Evolutionary conservation across 1,140 invertebrate species (phyloP).

Genomic region (Proctacanthus coquilletti): DNA sequence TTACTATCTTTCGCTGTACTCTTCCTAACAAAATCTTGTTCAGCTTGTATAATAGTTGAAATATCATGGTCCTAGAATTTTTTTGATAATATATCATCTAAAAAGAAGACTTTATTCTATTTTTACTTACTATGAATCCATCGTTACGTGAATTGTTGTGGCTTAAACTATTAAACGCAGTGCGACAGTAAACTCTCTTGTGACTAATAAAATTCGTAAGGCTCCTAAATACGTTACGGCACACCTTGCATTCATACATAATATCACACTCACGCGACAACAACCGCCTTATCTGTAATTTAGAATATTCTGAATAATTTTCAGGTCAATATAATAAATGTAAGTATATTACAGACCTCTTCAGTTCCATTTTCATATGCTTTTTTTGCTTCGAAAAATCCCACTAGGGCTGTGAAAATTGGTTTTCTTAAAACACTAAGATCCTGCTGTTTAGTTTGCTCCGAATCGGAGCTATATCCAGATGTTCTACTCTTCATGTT

Average conservation of each 20-base stretch:
- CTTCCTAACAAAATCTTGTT: constrained; percentile 17
- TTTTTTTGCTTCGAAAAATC: constrained; percentile 40
- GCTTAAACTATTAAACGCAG: constrained; percentile 32
- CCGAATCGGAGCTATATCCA: constrained; percentile 16
- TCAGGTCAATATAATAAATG: constrained; percentile 8
- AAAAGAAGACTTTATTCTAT: not conserved
- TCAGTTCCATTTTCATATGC: constrained; percentile 42
- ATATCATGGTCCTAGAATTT: constrained; percentile 16
- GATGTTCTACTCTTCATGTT: constrained; percentile 20
- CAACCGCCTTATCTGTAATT: constrained; percentile 47
- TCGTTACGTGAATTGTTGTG: constrained; percentile 30
- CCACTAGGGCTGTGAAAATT: constrained; percentile 41
- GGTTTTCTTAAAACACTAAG: constrained; percentile 44
- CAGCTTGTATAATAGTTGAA: constrained; percentile 18
- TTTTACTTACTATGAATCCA: constrained; percentile 35
- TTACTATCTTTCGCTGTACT: constrained; percentile 6
- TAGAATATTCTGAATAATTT: constrained; percentile 6
- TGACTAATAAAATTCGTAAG: constrained; percentile 71
- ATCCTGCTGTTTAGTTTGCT: constrained; percentile 27
- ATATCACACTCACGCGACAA: constrained; percentile 65
- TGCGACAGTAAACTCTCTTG: constrained; percentile 60
- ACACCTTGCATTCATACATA: constrained; percentile 72
- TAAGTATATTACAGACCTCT: constrained; percentile 30
- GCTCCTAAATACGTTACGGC: constrained; percentile 67
- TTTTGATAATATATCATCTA: not conserved